These are phyloP conservation scores for Polia nebulosa DNA, from an alignment of 2,888 invertebrate species.

Conservation along the genomic window DNA sequence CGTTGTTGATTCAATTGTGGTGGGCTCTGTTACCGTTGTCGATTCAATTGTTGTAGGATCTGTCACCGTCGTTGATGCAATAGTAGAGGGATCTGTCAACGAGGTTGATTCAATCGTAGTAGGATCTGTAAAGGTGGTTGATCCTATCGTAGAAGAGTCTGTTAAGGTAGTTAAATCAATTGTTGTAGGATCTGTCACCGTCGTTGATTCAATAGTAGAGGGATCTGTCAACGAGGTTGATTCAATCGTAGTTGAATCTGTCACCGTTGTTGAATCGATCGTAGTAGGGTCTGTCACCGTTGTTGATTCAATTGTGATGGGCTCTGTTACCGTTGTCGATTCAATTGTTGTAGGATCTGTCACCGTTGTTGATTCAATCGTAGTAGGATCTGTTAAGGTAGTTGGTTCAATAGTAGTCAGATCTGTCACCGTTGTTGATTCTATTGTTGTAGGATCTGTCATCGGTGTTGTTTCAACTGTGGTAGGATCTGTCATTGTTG, in stretches of 20 bases:
- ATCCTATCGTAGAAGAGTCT: background rate
- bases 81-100: background rate
- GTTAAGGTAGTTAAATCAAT: background rate
- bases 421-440: background rate
- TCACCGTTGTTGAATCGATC: background rate
- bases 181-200: background rate
- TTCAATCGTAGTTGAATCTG: constrained; percentile 23
- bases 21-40: background rate
- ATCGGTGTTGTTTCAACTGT: background rate
- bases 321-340: constrained; percentile 8
- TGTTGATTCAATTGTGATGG: constrained; percentile 1
- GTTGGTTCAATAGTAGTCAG: background rate
- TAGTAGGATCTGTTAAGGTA: background rate
- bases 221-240: background rate
- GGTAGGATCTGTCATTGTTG: background rate
- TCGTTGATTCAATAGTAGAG: constrained; percentile 6
- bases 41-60: constrained; percentile 3
- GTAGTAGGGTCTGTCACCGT: background rate
- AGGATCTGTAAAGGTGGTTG: background rate
- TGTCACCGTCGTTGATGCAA: constrained; percentile 10
- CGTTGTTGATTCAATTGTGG: background rate
- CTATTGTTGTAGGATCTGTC: background rate
- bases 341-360: background rate
- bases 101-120: constrained; percentile 16
- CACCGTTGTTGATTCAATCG: background rate